Evolutionary conservation across 2,113 vertebrate species (phyloP).

Genomic region (Syrmaticus mikado): DNA sequence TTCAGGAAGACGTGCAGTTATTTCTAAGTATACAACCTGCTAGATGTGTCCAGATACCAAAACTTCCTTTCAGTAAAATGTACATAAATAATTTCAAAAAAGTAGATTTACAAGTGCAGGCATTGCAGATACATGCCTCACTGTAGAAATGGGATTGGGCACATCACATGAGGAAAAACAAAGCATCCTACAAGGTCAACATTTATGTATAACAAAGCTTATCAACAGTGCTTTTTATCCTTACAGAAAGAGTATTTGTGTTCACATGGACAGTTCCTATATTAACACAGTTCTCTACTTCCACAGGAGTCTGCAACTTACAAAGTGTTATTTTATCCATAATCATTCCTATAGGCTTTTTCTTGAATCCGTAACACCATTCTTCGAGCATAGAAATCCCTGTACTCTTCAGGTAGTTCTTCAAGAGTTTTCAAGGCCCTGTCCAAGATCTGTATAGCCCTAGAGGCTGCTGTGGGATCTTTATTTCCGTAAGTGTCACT

Average conservation of each 20-base stretch:
- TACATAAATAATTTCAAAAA: not conserved
- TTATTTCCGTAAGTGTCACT: conserved; percentile 96
- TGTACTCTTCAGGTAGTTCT: conserved; percentile 90
- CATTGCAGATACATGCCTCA: not conserved
- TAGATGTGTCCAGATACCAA: not conserved
- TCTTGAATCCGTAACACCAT: conserved; percentile 92
- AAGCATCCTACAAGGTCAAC: not conserved
- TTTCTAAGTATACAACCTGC: not conserved
- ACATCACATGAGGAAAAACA: not conserved
- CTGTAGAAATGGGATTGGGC: not conserved
- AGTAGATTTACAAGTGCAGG: not conserved
- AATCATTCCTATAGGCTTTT: conserved; percentile 78
- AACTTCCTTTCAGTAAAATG: not conserved
- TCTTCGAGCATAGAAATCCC: conserved; percentile 92
- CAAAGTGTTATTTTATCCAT: conserved; percentile 50
- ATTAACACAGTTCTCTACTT: not conserved
- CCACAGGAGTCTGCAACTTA: not conserved
- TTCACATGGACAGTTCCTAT: not conserved
- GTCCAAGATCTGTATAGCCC: conserved; percentile 90
- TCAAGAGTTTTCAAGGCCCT: conserved; percentile 87
- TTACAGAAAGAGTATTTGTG: not conserved
- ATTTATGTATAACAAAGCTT: not conserved
- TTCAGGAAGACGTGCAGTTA: not conserved
- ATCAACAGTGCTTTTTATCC: not conserved
- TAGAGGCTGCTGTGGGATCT: conserved; percentile 87